A percentile compares a stretch with the other conserved stretches of the same genome.
phyloP scores from a whole-genome alignment of 2,113 vertebrate genomes.

The Cathartes aura region DNA sequence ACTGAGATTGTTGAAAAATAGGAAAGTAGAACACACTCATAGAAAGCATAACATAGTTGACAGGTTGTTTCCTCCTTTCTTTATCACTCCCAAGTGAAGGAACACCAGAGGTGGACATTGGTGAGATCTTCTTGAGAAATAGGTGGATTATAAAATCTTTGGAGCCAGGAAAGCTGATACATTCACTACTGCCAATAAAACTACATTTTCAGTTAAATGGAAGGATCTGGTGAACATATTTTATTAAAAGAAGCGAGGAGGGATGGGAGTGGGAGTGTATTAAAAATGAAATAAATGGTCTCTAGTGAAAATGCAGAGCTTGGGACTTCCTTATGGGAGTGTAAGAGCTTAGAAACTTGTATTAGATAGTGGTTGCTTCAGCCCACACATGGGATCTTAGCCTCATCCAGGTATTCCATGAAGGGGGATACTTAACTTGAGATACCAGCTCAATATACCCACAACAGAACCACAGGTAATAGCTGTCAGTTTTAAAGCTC shows the following conservation, averaged over 20 bases:
- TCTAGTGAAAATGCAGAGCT: not conserved
- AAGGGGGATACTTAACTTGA: not conserved
- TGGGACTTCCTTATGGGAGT: not conserved
- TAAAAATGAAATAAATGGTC: not conserved
- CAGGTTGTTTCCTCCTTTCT: not conserved
- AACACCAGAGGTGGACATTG: not conserved
- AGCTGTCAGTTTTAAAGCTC: constrained; percentile 1
- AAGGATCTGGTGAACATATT: not conserved
- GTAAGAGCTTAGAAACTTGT: not conserved
- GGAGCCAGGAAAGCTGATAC: not conserved
- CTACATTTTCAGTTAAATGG: not conserved
- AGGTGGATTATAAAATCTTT: not conserved
- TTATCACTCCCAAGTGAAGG: not conserved
- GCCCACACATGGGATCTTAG: not conserved
- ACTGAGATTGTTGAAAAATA: not conserved
- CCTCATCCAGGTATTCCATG: not conserved
- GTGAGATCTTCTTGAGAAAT: not conserved
- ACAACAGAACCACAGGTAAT: not conserved
- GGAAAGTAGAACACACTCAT: not conserved
- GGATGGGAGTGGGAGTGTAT: not conserved
- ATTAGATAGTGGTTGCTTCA: not conserved
- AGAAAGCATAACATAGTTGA: not conserved
- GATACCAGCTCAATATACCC: not conserved
- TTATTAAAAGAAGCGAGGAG: not conserved
- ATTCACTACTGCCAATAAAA: not conserved